Base-by-base conservation (phyloP, 2,888 invertebrate species). In the Amblyjoppa proteus region DNA sequence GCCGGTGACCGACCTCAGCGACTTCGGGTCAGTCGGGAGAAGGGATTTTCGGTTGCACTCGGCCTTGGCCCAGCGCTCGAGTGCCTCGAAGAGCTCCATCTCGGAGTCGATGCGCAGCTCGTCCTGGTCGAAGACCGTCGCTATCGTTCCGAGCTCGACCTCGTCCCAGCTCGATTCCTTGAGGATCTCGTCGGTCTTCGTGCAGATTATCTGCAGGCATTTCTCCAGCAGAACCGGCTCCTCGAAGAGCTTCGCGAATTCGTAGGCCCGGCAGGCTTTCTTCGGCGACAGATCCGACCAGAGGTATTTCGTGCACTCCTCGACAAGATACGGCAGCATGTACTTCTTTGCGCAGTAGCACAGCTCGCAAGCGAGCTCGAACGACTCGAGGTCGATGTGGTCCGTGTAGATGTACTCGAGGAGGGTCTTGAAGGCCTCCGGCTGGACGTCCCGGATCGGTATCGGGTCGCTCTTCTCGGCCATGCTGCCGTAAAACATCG, bases 271-370 rank as follows among this genome's bases (percentile, higher is more conserved):
- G 88, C 97, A 98, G 0, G 97, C 98, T 94, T 97, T 98, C 90
- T 96, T 96, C 0, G 97, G 97, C 83, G 96, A 96, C 53, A 97
- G 93, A 92, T 97, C 97, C 0, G 97, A 96, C 97, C 97, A 98
- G n/a, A 98, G 94, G 91, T 96, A 98, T 86, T 96, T 96, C 0
- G 97, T 98, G 92, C 98, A 98, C 89, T 97, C 96, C 87, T 97
- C 97, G 0, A 98, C 97, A 9, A 98, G 95, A 93, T 97, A 96
- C 0, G 98, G 98, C 79, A 98, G 93, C 97, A 98, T 97, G 90
- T 98, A 98, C 91, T 98, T 98, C 91, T 98, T 98, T 11, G 97
- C 98, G 78, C 97, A 97, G 93, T 98, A 98, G 92, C 98, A 98
- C 51, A 98, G 93, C 90, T 98, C 98, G 92, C 97, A 98, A 0